Conservation (phyloP, 2,113 vertebrate species). For the Tachysurus fulvidraco region DNA sequence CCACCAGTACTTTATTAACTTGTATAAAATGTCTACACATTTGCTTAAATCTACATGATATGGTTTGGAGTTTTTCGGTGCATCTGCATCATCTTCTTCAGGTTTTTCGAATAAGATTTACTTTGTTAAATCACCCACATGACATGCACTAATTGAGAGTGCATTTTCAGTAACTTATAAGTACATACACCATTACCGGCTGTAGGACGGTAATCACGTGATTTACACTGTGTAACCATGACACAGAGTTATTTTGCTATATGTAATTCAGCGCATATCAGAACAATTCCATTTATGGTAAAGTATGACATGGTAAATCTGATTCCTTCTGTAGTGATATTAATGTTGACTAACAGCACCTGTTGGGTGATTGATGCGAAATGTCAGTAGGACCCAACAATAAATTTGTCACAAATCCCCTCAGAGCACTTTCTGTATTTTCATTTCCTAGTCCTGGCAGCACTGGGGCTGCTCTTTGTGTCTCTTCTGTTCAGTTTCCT, state of each 20-base stretch:
- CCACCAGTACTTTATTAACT: background rate
- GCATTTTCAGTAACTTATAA: background rate
- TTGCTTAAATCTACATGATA: background rate
- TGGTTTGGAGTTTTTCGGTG: background rate
- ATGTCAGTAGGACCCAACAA: background rate
- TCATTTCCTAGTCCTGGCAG: background rate
- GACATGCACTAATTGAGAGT: background rate
- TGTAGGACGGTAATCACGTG: background rate
- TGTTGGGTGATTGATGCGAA: background rate
- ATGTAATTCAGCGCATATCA: background rate
- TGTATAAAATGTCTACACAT: background rate
- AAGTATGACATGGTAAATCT: background rate
- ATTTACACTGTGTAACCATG: background rate
- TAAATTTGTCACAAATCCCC: background rate
- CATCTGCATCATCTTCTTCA: background rate
- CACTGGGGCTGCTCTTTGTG: background rate
- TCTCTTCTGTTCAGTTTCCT: background rate
- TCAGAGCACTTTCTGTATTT: background rate
- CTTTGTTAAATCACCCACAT: background rate
- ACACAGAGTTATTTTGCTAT: background rate
- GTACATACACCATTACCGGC: background rate
- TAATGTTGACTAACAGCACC: background rate
- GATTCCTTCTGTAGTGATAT: background rate
- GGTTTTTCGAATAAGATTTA: background rate
- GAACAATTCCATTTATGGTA: background rate